Percentiles rank a stretch among this genome's conserved stretches.
Evolutionary conservation across 2,888 invertebrate genomes (phyloP).

Genomic region (Nycteola revayana): DNA sequence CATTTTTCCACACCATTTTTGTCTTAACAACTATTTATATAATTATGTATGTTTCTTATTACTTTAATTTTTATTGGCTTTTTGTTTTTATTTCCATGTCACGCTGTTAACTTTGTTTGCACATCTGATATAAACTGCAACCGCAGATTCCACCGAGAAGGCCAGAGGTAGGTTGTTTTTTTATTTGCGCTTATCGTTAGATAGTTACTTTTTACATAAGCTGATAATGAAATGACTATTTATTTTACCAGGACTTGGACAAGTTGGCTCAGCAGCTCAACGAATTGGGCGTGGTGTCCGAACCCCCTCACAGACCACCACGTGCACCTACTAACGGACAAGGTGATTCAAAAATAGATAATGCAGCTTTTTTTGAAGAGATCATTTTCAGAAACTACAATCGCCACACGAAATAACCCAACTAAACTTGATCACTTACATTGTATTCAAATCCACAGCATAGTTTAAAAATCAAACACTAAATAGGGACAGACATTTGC

Average conservation of each 20-base stretch:
- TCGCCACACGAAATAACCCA: no score
- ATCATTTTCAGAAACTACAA: no score
- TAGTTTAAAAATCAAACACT: no score
- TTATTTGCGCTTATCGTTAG: slow-evolving; percentile 23
- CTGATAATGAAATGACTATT: background rate
- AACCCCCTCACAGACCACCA: slow-evolving; percentile 81
- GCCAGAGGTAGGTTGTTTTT: slow-evolving; percentile 90
- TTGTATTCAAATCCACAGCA: no score
- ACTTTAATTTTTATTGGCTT: slow-evolving; percentile 59
- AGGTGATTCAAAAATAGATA: no score
- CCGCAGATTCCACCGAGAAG: slow-evolving; percentile 92
- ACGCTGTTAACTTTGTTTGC: slow-evolving; percentile 79
- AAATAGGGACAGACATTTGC: no score
- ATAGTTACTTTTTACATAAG: slow-evolving; percentile 1
- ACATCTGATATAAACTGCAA: slow-evolving; percentile 58
- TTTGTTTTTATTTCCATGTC: slow-evolving; percentile 76
- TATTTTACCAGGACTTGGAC: slow-evolving; percentile 92
- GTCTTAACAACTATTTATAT: no score
- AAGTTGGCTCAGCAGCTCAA: slow-evolving; percentile 97
- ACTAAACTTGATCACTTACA: no score
- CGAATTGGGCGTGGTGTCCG: slow-evolving; percentile 92
- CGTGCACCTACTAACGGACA: slow-evolving; percentile 74
- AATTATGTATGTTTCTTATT: slow-evolving; percentile 20
- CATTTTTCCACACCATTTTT: no score
- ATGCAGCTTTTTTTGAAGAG: no score